Evolutionary conservation across 2,888 invertebrate species (phyloP).

Genomic region (Malachius bipustulatus): DNA sequence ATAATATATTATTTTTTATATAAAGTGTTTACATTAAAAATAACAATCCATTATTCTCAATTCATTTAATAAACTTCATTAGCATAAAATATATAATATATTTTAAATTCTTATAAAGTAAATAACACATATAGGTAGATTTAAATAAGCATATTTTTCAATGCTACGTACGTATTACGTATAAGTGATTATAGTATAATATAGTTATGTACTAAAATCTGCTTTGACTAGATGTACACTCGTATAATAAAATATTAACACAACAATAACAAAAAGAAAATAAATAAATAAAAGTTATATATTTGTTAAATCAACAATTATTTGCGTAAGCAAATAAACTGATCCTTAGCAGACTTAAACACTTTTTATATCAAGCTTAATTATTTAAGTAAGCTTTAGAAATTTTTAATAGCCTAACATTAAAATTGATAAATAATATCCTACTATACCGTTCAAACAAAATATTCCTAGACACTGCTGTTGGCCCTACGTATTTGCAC

Average conservation of each 20-base stretch:
- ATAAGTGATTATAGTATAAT: no score
- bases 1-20: neutral
- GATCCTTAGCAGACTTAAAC: slow-evolving; percentile 10
- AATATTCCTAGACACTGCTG: neutral
- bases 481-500: slow-evolving; percentile 9
- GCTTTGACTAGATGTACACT: slow-evolving; percentile 35
- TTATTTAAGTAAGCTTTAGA: no score
- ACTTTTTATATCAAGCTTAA: no score
- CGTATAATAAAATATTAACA: slow-evolving; percentile 26
- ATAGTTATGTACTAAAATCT: slow-evolving; percentile 8
- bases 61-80: neutral
- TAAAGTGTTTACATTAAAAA: neutral
- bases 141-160: no score
- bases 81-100: neutral
- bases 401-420: no score
- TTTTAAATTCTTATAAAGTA: neutral
- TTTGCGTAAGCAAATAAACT: slow-evolving; percentile 15
- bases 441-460: neutral
- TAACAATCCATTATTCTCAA: neutral
- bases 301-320: slow-evolving; percentile 14
- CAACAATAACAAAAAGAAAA: slow-evolving; percentile 20
- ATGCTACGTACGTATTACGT: no score
- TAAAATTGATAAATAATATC: no score
- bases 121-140: no score
- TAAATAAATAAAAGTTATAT: slow-evolving; percentile 18